phyloP scores from a whole-genome alignment of 2,888 invertebrate genomes.

The Gymnoscelis rufifasciata region DNA sequence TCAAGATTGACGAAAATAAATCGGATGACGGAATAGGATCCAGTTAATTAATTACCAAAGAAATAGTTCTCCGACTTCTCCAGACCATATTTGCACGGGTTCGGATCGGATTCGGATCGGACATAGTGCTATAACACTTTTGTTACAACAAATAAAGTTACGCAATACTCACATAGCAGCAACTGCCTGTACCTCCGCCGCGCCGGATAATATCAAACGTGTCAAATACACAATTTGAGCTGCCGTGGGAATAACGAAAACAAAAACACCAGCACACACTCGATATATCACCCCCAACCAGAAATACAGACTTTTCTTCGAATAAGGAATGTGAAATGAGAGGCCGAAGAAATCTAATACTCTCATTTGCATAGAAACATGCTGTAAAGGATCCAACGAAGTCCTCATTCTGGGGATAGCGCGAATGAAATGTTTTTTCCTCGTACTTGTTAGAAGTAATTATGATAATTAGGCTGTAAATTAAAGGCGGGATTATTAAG shows the following conservation, averaged over 20 bases:
- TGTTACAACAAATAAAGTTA: too few relatives aligned
- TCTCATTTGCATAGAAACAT: constrained; percentile 42
- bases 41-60: too few relatives aligned
- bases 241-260: constrained; percentile 40
- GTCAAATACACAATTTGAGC: constrained; percentile 42
- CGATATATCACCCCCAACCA: constrained; percentile 36
- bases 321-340: constrained; percentile 47
- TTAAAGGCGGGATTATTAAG: constrained; percentile 20
- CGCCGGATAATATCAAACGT: constrained; percentile 36
- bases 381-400: constrained; percentile 35
- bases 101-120: too few relatives aligned
- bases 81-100: too few relatives aligned
- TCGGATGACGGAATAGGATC: too few relatives aligned
- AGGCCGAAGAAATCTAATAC: constrained; percentile 41
- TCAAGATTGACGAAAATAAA: too few relatives aligned
- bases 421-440: constrained; percentile 15
- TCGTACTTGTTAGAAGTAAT: constrained; percentile 17
- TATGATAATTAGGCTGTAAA: constrained; percentile 20
- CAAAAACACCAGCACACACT: constrained; percentile 32
- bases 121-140: too few relatives aligned
- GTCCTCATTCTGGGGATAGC: constrained; percentile 32
- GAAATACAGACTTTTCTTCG: constrained; percentile 35
- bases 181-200: constrained; percentile 44
- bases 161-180: constrained; percentile 47
- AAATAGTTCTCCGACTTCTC: too few relatives aligned